Conservation (phyloP, 2,888 invertebrate genomes). For the Liposcelis brunnea region DNA sequence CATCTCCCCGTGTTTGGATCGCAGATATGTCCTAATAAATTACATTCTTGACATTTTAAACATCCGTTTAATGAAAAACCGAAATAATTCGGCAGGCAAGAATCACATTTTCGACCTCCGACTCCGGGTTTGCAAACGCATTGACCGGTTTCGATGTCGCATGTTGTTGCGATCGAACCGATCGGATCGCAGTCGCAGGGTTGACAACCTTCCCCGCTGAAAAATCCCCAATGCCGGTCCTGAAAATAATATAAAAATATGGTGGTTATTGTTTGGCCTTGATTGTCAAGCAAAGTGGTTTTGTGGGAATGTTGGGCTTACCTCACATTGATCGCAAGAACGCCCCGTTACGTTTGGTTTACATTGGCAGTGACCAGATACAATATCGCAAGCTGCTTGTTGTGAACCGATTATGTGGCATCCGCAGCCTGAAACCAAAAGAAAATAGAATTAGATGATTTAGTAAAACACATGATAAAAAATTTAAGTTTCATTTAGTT, state of each 20-base stretch:
- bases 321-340: constrained; percentile 52
- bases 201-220: constrained; percentile 53
- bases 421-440: constrained; percentile 33
- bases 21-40: constrained; percentile 71
- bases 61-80: constrained; percentile 64
- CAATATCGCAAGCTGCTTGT: constrained; percentile 49
- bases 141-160: constrained; percentile 57
- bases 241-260: constrained; percentile 21
- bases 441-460: not conserved
- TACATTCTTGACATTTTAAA: constrained; percentile 64
- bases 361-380: constrained; percentile 64
- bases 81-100: constrained; percentile 56
- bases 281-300: constrained; percentile 10
- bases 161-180: constrained; percentile 38
- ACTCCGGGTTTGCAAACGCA: constrained; percentile 66
- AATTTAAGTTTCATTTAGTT: too few species aligned
- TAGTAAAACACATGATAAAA: not conserved
- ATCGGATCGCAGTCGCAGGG: constrained; percentile 64
- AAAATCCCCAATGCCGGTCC: constrained; percentile 62
- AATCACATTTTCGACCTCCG: constrained; percentile 52
- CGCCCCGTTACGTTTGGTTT: constrained; percentile 51
- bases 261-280: not conserved
- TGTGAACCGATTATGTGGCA: constrained; percentile 55
- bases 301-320: constrained; percentile 30
- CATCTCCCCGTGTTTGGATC: constrained; percentile 80